These are phyloP conservation scores for Solen grandis DNA, from an alignment of 1,140 invertebrate species.

Conservation along the genomic window DNA sequence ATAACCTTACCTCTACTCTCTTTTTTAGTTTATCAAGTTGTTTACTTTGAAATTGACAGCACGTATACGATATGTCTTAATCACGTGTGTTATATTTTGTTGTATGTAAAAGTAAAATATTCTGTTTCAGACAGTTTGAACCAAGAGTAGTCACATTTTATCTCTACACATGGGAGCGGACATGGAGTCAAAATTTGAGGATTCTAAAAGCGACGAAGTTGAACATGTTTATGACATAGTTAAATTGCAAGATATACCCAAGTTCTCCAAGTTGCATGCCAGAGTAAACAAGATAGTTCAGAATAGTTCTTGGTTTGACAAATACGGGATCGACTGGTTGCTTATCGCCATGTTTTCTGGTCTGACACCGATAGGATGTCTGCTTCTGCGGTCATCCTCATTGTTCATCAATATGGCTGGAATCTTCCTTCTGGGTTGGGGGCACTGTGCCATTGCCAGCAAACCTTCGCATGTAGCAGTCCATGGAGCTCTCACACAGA, in stretches of 20 bases:
- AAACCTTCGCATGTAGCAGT: constrained; percentile 68
- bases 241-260: constrained; percentile 67
- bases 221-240: constrained; percentile 65
- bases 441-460: constrained; percentile 63
- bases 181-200: too few relatives aligned
- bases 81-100: too few relatives aligned
- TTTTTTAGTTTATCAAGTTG: too few relatives aligned
- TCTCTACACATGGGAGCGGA: too few relatives aligned
- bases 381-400: constrained; percentile 54
- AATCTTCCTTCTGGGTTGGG: constrained; percentile 66
- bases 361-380: constrained; percentile 56
- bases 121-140: too few relatives aligned
- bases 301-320: constrained; percentile 68
- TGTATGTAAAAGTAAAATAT: too few relatives aligned
- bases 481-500: constrained; percentile 66
- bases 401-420: constrained; percentile 55
- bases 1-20: too few relatives aligned
- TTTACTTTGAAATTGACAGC: too few relatives aligned
- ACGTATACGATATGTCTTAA: too few relatives aligned
- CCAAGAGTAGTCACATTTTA: too few relatives aligned
- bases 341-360: constrained; percentile 47
- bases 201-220: too few relatives aligned
- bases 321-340: constrained; percentile 73
- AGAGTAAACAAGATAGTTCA: constrained; percentile 63
- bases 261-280: constrained; percentile 63